These are phyloP conservation scores for Heliconius himera DNA, from an alignment of 1,140 invertebrate genomes.

Conservation along the genomic window DNA sequence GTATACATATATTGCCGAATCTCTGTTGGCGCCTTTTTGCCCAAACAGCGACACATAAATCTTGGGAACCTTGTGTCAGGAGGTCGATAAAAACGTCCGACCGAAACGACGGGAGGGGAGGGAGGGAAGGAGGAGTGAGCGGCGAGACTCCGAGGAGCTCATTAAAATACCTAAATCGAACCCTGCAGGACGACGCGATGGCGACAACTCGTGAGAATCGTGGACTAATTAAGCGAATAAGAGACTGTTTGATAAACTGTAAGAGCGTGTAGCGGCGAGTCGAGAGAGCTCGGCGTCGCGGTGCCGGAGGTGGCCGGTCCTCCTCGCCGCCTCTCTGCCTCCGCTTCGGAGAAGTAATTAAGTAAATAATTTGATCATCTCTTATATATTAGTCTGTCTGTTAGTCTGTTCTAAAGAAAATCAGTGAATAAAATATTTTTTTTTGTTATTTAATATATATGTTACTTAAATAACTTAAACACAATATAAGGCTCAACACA, in stretches of 20 bases:
- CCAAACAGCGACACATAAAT: slow-evolving; percentile 42
- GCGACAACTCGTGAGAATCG: slow-evolving; percentile 47
- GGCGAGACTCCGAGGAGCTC: slow-evolving; percentile 32
- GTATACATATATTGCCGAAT: slow-evolving; percentile 8
- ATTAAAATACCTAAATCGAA: slow-evolving; percentile 49
- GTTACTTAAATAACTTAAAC: neutral
- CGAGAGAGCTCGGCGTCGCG: neutral
- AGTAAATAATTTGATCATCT: neutral
- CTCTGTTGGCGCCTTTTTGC: slow-evolving; percentile 38
- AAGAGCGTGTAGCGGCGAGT: neutral
- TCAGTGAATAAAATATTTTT: no score
- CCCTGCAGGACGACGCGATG: slow-evolving; percentile 26
- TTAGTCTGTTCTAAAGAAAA: no score
- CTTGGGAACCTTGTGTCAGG: slow-evolving; percentile 33
- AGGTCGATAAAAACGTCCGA: slow-evolving; percentile 26
- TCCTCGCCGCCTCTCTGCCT: neutral
- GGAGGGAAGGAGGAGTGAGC: neutral
- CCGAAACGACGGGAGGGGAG: neutral
- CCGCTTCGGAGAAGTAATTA: slow-evolving; percentile 9
- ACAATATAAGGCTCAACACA: neutral
- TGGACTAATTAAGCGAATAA: slow-evolving; percentile 46
- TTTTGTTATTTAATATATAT: neutral
- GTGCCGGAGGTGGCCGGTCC: slow-evolving; percentile 52
- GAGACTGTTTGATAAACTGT: slow-evolving; percentile 48
- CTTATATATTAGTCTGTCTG: no score